Percentiles rank a stretch among this genome's conserved stretches.
Evolutionary conservation across 2,113 vertebrate genomes (phyloP).

Genomic region (Crotophaga sulcirostris): DNA sequence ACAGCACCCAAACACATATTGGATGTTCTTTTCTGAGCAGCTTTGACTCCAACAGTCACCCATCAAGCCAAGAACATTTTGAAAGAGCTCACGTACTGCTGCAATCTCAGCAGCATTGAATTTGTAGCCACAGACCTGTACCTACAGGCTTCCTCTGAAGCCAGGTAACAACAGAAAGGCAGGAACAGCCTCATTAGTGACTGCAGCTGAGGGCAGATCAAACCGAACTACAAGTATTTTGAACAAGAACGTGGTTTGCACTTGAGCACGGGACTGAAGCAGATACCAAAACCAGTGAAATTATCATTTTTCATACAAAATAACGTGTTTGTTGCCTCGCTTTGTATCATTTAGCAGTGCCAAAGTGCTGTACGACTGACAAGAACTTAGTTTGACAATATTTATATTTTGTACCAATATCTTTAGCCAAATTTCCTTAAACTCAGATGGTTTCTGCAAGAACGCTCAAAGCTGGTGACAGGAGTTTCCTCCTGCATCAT

Average conservation of each 20-base stretch:
- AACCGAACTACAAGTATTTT: not conserved
- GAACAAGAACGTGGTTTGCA: not conserved
- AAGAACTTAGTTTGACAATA: not conserved
- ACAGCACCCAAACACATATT: not conserved
- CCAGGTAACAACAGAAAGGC: not conserved
- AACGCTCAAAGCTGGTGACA: not conserved
- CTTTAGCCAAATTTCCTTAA: not conserved
- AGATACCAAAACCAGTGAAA: not conserved
- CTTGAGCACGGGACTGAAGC: not conserved
- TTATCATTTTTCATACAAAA: not conserved
- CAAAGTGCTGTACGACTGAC: not conserved
- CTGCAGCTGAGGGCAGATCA: not conserved
- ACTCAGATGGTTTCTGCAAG: not conserved
- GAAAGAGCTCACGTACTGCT: not conserved
- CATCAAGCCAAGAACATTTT: no score
- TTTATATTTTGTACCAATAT: not conserved
- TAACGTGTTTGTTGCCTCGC: accelerated
- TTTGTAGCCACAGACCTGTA: not conserved
- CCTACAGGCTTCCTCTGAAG: not conserved
- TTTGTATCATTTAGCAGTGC: not conserved
- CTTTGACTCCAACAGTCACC: not conserved
- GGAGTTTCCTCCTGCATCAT: not conserved
- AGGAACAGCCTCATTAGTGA: not conserved
- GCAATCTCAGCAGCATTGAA: not conserved
- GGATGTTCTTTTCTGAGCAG: not conserved